Evolutionary conservation across 2,888 invertebrate species (phyloP), one percentile per base, ranked within the genome.

Genomic region (Drosophila acutilabella): DNA sequence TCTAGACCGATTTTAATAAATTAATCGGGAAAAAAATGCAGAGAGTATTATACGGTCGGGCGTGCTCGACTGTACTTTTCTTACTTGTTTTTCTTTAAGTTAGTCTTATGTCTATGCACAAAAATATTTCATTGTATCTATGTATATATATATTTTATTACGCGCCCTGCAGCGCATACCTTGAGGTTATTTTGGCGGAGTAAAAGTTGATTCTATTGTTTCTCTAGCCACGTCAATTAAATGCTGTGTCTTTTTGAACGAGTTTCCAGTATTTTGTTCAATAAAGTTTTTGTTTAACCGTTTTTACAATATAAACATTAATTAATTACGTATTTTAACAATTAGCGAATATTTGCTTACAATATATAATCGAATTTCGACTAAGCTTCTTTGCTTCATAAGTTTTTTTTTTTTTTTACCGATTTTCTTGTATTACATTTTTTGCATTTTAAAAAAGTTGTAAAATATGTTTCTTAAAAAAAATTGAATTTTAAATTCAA

Each of bases 201-300:
- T 69, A 67, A 78, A 73, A 73, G 78, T 70, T 50, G 64, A 33
- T 59, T 62, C 66, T 62, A 62, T 78, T 78, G 79, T 78, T 68
- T 50, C 8, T 18, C 18, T 18, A 40, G 54, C 33, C 13, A 47
- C 44, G 62, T 64, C 81, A 74, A 67, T 67, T 70, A 58, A 80
- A 79, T 36, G 41, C 36, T 40, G 1, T 16, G 8, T 16, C 18
- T 20, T 52, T 45, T 56, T 38, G 79, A 61, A 47, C 75, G 70
- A 44, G 74, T 54, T 53, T 51, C 40, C 10, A 44, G 51, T 30
- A 38, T 30, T 44, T 58, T 33, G 60, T 50, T 42, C 5, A 59
- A 36, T 16, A 23, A 50, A 20, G 26, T 42, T 50, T 42, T n/a
- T 23, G 23, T 23, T 50, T 50, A 13, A 7, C 14, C 11, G 18